Evolutionary conservation across 1,140 invertebrate species (phyloP), one percentile per base, ranked within the genome.

Genomic region (Lepeophtheirus salmonis): DNA sequence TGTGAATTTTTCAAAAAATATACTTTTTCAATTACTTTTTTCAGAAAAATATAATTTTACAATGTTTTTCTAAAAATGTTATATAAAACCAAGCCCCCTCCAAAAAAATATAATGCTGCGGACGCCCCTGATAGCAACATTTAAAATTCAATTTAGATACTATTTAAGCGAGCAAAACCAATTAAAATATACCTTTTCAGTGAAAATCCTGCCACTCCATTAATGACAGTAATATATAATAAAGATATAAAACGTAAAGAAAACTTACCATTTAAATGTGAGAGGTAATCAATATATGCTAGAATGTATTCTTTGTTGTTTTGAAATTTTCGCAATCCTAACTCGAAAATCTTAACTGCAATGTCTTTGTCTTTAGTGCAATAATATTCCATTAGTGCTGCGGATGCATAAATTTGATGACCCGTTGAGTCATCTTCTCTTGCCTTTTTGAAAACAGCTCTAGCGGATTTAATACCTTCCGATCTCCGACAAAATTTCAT

Each of bases 341-440:
- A 75, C 73, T 98, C 94, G 73, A 98, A 98, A 66, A 98, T 97
- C 64, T 91, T 81, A 69, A 97, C 92, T 0, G 95, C 94, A 58
- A 98, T 89, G 70, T 90, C 91, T 73, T 96, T 94, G 72, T 98
- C 94, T 77, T 99, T 99, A 56, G 87, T 96, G 70, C 92, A 97
- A 69, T 97, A 97, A 72, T 98, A 98, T 74, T 99, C 96, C 90
- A 98, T 97, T 0, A 97, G 74, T 0, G 94, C 91, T 14, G 94
- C 92, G 0, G 91, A 84, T 1, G 97, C 89, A 69, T 86, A 99
- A 48, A 97, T 84, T 69, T 98, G 91, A 72, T 89, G 89, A 25
- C 80, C 82, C 0, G 83, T 83, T 16, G 84, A 76, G 2, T 77
- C 67, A 71, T 99, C 94, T 71, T 97, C 91, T 50, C 96, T 73